These are phyloP conservation scores for Tetranychus cinnabarinus DNA, from an alignment of 1,140 invertebrate species.

Conservation along the genomic window DNA sequence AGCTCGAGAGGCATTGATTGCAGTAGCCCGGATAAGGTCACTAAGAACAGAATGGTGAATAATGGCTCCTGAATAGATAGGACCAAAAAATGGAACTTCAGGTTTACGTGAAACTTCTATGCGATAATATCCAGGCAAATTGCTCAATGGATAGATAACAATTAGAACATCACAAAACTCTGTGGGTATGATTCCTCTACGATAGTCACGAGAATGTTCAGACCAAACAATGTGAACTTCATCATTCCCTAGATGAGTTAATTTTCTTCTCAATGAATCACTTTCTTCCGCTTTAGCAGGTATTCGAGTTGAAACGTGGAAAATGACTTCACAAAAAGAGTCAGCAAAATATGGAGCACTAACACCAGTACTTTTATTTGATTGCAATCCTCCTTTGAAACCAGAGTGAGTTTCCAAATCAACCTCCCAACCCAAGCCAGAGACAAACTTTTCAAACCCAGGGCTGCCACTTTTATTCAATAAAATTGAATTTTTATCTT, in stretches of 20 bases:
- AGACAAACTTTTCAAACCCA: conserved; percentile 80
- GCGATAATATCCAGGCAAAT: conserved; percentile 19
- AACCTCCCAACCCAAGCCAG: conserved; percentile 82
- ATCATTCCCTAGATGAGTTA: conserved; percentile 88
- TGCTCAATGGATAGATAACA: conserved; percentile 69
- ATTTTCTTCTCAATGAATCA: conserved; percentile 72
- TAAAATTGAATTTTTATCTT: conserved; percentile 67
- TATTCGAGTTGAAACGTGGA: conserved; percentile 96
- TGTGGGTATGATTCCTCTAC: conserved; percentile 86
- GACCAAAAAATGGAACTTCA: conserved; percentile 82
- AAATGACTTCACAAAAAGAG: conserved; percentile 63
- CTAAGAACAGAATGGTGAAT: conserved; percentile 58
- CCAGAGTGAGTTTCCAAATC: conserved; percentile 85
- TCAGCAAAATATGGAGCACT: conserved; percentile 91
- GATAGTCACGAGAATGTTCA: conserved; percentile 81
- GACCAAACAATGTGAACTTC: conserved; percentile 99
- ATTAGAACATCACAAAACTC: conserved; percentile 98
- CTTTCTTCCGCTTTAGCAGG: conserved; percentile 21
- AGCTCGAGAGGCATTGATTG: conserved; percentile 68
- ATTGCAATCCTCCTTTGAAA: conserved; percentile 78
- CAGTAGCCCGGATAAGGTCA: conserved; percentile 66
- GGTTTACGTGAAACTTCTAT: conserved; percentile 60
- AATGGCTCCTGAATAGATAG: conserved; percentile 80
- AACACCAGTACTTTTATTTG: conserved; percentile 66
- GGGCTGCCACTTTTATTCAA: conserved; percentile 57